Base-by-base conservation (phyloP, 2,797 vertebrate genomes). In the Malurus leucopterus region DNA sequence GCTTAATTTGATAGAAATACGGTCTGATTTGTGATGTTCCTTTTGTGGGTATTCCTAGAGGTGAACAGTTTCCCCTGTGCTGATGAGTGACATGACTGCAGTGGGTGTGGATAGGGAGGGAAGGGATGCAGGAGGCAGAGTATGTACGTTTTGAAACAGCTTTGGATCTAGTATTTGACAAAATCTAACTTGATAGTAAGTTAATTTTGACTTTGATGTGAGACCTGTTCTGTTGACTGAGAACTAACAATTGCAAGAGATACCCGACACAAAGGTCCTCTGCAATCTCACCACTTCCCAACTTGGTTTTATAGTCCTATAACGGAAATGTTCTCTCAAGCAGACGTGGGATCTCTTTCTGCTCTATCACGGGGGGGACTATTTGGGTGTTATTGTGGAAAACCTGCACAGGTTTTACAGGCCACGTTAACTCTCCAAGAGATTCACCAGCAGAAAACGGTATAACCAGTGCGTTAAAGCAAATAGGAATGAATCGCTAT, bases 341-440 rank as follows among this genome's bases (percentile, higher is more conserved):
- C 0, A 3, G 34, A n/a, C 0, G 2, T 0, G 2, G 47, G 19
- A 15, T n/a, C 23, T 38, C 19, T 41, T 41, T 58, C 17, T 34
- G 62, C 29, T 50, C 44, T 2, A 1, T 57, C 20, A 71, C 50
- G 15, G 26, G 7, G 7, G 36, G 40, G 27, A 49, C 30, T 15
- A 11, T 40, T 8, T 0, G 1, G 1, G 4, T n/a, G 46, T 44
- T 68, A 8, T 1, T 18, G 59, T 0, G 0, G 53, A 57, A 70
- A 44, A 15, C 18, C n/a, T 46, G 29, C 22, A 1, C 5, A 11
- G 46, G 30, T 61, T 63, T 44, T 38, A 13, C 11, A 38, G 51
- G 51, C 16, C 8, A 1, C 0, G 0, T 50, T 46, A 62, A 23
- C 17, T 21, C 36, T 27, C 49, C 19, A 38, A 26, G 26, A 61